Evolutionary conservation across 2,888 invertebrate genomes (phyloP).

Genomic region (Ephialtes manifestator): DNA sequence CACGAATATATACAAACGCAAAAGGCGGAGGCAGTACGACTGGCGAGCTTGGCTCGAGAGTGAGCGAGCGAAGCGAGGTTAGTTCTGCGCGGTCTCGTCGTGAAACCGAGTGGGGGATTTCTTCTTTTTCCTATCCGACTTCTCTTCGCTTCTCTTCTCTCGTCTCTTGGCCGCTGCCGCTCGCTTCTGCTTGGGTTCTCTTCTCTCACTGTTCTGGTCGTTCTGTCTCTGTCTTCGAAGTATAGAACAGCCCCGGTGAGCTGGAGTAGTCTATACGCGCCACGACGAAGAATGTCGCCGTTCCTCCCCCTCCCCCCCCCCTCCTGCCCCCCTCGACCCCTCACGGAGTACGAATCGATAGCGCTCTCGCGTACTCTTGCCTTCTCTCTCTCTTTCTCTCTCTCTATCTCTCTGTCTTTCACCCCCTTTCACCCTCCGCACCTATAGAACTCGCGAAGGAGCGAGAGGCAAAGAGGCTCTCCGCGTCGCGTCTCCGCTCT

Average conservation of each 20-base stretch:
- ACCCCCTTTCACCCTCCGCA: constrained; percentile 71
- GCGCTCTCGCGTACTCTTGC: constrained; percentile 51
- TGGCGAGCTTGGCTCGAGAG: constrained; percentile 84
- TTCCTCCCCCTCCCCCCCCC: constrained; percentile 73
- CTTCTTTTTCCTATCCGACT: constrained; percentile 81
- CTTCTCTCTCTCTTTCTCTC: constrained; percentile 62
- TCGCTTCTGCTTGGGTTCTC: constrained; percentile 49
- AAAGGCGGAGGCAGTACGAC: constrained; percentile 71
- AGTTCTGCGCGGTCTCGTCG: constrained; percentile 73
- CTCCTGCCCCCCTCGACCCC: constrained; percentile 53
- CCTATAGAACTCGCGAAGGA: constrained; percentile 68
- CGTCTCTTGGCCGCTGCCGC: constrained; percentile 74
- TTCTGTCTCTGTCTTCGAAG: constrained; percentile 74
- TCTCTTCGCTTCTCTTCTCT: constrained; percentile 75
- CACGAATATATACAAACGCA: constrained; percentile 60
- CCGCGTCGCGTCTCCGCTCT: constrained; percentile 69
- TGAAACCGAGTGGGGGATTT: constrained; percentile 79
- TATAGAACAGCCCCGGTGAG: constrained; percentile 60
- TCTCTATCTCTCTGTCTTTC: constrained; percentile 63
- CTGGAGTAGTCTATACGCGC: constrained; percentile 73
- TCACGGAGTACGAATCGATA: constrained; percentile 69
- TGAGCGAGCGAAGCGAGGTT: constrained; percentile 75
- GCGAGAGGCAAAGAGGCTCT: constrained; percentile 58
- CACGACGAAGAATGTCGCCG: constrained; percentile 82
- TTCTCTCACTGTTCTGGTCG: constrained; percentile 42